Conservation (phyloP, 2,888 invertebrate genomes). For the Anoncus sp. region DNA sequence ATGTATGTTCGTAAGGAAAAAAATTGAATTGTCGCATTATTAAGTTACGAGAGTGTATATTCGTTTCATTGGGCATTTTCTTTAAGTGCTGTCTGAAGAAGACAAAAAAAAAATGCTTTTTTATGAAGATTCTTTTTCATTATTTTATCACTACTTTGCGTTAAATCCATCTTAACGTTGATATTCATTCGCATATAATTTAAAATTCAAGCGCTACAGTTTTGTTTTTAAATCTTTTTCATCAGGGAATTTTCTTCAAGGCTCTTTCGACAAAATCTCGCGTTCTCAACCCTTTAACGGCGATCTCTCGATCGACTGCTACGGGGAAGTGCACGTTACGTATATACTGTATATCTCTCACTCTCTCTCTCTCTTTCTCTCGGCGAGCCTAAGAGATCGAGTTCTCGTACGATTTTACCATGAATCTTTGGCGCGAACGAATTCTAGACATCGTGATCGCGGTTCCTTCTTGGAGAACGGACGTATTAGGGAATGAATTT, state of each 20-base stretch:
- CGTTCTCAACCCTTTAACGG: slow-evolving; percentile 31
- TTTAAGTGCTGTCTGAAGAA: background rate
- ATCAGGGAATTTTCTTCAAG: slow-evolving; percentile 2
- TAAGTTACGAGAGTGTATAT: background rate
- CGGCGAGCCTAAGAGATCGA: slow-evolving; percentile 16
- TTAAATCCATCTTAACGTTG: background rate
- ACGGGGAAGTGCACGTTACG: slow-evolving; percentile 1
- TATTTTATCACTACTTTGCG: background rate
- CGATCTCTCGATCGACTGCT: slow-evolving; percentile 8
- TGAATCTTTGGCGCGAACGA: slow-evolving; percentile 78
- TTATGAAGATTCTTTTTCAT: background rate
- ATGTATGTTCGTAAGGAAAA: background rate
- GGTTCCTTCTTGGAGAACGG: slow-evolving; percentile 45
- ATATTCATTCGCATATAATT: background rate
- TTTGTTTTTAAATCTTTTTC: background rate
- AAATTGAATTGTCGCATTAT: slow-evolving; percentile 16
- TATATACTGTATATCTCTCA: too few relatives aligned
- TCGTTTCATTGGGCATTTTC: slow-evolving; percentile 4
- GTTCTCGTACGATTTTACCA: slow-evolving; percentile 72
- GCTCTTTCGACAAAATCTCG: background rate
- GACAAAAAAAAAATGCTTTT: slow-evolving; percentile 10
- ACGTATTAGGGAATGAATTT: slow-evolving; percentile 79
- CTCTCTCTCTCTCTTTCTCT: too few relatives aligned
- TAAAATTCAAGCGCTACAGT: slow-evolving; percentile 1
- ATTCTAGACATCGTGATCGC: slow-evolving; percentile 73